Evolutionary conservation across 1,140 invertebrate species (phyloP).

Genomic region (Telenomus remus): DNA sequence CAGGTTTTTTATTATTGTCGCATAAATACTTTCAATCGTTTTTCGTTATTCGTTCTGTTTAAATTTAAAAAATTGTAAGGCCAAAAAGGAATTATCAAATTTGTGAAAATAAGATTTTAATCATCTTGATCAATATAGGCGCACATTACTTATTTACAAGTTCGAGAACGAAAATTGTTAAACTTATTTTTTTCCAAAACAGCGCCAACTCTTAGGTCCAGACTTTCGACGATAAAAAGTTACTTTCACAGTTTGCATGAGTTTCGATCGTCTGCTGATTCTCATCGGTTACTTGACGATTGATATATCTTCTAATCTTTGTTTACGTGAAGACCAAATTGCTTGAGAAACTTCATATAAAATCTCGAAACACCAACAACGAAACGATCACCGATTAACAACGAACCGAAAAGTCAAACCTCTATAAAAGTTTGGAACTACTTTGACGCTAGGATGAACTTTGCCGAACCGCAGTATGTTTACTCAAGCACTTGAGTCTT

Average conservation of each 20-base stretch:
- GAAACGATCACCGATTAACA: not conserved
- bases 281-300: constrained; percentile 33
- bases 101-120: no score
- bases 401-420: no score
- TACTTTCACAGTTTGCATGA: constrained; percentile 1
- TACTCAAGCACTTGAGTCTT: constrained; percentile 24
- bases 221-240: constrained; percentile 34
- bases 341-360: constrained; percentile 8
- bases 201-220: constrained; percentile 63
- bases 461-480: not conserved
- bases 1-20: no score
- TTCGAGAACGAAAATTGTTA: no score
- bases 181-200: constrained; percentile 5
- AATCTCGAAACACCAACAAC: constrained; percentile 7
- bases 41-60: no score
- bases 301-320: not conserved
- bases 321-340: constrained; percentile 22
- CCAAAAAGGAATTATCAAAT: no score
- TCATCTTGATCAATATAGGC: no score
- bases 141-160: no score
- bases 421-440: no score
- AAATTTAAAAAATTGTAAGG: no score
- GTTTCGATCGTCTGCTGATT: constrained; percentile 24
- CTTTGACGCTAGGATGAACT: no score
- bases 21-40: no score